These are phyloP conservation scores for Ceratothoa steindachneri DNA, from an alignment of 2,888 invertebrate genomes.

Conservation along the genomic window DNA sequence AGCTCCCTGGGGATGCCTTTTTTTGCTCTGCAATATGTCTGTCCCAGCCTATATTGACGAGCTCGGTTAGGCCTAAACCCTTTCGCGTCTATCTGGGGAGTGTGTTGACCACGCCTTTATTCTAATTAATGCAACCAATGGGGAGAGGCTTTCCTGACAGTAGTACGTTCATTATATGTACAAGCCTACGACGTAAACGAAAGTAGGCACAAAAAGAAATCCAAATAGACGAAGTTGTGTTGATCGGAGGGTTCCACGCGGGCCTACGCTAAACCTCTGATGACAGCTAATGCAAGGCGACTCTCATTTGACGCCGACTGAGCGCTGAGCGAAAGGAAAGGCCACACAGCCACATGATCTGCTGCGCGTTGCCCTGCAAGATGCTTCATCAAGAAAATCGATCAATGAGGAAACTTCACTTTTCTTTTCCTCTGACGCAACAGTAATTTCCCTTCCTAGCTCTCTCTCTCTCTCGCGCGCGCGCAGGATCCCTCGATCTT, in stretches of 20 bases:
- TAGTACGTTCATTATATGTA: no score
- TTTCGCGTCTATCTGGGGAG: not conserved
- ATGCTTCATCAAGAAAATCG: constrained; percentile 14
- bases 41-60: constrained; percentile 6
- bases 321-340: no score
- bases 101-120: not conserved
- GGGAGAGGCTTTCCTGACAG: not conserved
- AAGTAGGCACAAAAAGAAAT: not conserved
- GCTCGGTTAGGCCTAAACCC: not conserved
- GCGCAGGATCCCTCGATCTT: not conserved
- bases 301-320: no score
- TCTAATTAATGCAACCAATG: constrained; percentile 1
- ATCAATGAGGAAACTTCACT: not conserved
- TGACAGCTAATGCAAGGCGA: not conserved
- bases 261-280: not conserved
- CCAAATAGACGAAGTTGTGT: not conserved
- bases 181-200: no score
- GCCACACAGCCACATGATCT: no score
- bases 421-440: constrained; percentile 5
- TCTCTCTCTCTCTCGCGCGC: not conserved
- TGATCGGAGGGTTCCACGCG: not conserved
- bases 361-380: constrained; percentile 2
- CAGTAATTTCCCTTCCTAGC: not conserved
- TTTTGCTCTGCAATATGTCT: constrained; percentile 12
- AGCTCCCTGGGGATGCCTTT: not conserved